Evolutionary conservation across 2,113 vertebrate genomes (phyloP).

Genomic region (Trematocara zebra): DNA sequence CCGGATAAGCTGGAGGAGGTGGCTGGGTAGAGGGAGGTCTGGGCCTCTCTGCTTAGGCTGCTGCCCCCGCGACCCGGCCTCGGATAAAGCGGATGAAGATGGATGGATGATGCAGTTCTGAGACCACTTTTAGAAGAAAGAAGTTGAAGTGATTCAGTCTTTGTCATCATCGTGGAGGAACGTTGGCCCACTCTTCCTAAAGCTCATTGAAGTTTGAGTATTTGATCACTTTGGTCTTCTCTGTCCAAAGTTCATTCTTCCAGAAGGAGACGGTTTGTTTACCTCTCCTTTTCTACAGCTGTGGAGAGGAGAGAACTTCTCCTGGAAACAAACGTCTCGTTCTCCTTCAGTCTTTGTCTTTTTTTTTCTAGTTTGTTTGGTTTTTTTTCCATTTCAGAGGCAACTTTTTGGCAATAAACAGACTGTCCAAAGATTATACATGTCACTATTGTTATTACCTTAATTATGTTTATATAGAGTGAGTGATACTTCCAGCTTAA

Average conservation of each 20-base stretch:
- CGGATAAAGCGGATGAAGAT: no score
- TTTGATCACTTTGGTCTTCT: background rate
- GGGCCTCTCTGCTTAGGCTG: no score
- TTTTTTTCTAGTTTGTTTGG: no score
- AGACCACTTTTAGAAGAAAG: background rate
- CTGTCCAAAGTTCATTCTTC: background rate
- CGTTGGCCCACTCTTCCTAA: background rate
- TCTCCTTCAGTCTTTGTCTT: background rate
- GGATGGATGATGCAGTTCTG: background rate
- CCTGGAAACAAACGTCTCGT: background rate
- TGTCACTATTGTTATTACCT: background rate
- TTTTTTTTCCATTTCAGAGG: background rate
- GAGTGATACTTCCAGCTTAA: background rate
- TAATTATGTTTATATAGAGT: background rate
- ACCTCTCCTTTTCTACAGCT: rapidly evolving
- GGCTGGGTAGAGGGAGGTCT: no score
- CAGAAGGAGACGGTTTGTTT: background rate
- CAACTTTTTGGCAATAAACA: background rate
- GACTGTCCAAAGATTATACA: background rate
- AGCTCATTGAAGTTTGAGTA: background rate
- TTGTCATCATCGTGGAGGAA: rapidly evolving
- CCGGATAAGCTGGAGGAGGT: no score
- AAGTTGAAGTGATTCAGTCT: background rate
- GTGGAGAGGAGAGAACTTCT: background rate
- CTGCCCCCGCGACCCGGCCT: no score